A percentile compares a stretch with the other conserved stretches of the same genome.
These are phyloP conservation scores for Amblyornis subalaris DNA, from an alignment of 2,113 vertebrate genomes.

Conservation along the genomic window DNA sequence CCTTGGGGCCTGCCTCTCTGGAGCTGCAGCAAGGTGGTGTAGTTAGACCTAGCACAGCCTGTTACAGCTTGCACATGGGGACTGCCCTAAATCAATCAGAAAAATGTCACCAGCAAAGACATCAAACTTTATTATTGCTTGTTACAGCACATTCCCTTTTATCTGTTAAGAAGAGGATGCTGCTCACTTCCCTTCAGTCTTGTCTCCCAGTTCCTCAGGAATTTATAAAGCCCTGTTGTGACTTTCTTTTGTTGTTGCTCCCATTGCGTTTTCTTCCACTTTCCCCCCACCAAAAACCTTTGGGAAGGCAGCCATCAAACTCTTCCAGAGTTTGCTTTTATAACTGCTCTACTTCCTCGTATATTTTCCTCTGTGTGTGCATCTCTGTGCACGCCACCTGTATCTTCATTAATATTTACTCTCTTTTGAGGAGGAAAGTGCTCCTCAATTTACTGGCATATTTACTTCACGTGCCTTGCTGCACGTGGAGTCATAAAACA, in stretches of 20 bases:
- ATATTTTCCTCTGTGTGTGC: background rate
- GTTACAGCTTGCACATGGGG: background rate
- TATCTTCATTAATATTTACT: conserved; percentile 60
- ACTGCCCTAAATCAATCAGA: conserved; percentile 49
- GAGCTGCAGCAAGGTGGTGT: background rate
- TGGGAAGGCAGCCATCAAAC: conserved; percentile 40
- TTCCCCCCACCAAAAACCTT: background rate
- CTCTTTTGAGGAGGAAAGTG: background rate
- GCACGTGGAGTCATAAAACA: background rate
- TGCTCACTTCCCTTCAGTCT: conserved; percentile 12
- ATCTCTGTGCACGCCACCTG: background rate
- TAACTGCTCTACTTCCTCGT: conserved; percentile 64
- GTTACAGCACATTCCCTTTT: background rate
- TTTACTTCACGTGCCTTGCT: conserved; percentile 40
- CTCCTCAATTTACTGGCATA: conserved; percentile 55
- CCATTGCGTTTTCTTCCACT: background rate
- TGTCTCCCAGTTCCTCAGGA: background rate
- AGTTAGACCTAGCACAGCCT: background rate
- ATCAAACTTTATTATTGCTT: conserved; percentile 16
- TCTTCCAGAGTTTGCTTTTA: conserved; percentile 44
- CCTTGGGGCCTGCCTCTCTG: background rate
- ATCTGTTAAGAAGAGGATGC: conserved; percentile 3
- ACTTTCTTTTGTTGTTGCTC: conserved; percentile 35
- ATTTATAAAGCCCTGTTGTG: conserved; percentile 12
- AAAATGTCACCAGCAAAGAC: background rate